These are phyloP conservation scores for Ceratina calcarata DNA, from an alignment of 1,140 invertebrate species.

Conservation along the genomic window DNA sequence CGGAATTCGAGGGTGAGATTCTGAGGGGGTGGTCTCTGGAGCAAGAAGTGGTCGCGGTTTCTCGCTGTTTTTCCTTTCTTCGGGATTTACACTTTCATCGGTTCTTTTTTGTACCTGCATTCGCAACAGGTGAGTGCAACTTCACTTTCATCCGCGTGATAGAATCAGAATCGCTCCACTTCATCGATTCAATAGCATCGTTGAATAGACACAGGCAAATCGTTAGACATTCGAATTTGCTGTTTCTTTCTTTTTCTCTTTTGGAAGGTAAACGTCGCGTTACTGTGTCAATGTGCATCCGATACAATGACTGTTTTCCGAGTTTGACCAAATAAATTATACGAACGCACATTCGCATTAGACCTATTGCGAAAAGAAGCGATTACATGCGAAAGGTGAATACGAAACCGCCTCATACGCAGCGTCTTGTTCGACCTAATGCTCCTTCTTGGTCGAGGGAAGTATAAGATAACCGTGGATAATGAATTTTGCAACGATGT, in stretches of 20 bases:
- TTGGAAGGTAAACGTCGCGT: neutral
- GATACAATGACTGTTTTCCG: too few relatives aligned
- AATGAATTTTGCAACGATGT: conserved; percentile 5
- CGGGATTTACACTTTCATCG: too few relatives aligned
- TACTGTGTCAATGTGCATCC: neutral
- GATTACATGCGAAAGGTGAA: neutral
- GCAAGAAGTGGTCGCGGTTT: too few relatives aligned
- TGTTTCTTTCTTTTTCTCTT: neutral
- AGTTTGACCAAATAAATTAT: neutral
- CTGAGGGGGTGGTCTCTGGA: too few relatives aligned
- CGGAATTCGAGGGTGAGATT: too few relatives aligned
- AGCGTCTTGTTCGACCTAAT: neutral
- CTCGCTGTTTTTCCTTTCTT: too few relatives aligned
- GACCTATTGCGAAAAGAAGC: conserved; percentile 11
- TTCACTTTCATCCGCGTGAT: neutral
- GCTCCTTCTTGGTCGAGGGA: neutral
- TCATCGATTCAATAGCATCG: too few relatives aligned
- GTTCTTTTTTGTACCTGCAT: too few relatives aligned
- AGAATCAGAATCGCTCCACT: neutral
- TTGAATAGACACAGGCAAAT: neutral
- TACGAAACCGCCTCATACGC: conserved; percentile 12
- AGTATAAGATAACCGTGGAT: neutral
- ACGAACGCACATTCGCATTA: neutral
- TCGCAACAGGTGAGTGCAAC: neutral
- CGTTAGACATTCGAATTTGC: neutral